phyloP scores from a whole-genome alignment of 2,113 vertebrate species.

The Cyphomyrus plagiostoma region DNA sequence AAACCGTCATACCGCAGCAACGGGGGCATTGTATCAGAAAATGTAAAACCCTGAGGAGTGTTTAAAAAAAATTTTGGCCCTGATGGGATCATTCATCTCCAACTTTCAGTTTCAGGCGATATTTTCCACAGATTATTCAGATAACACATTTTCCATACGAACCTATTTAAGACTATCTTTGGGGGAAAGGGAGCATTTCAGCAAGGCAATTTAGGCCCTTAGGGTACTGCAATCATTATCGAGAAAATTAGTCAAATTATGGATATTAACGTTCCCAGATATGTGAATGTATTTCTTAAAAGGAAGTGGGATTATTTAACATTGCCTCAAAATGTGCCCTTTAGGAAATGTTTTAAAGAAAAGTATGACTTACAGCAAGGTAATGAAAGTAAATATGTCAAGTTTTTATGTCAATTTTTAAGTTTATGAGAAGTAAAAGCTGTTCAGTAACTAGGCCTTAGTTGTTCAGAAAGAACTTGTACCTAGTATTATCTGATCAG shows the following conservation, averaged over 20 bases:
- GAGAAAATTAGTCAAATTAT: neutral
- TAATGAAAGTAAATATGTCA: neutral
- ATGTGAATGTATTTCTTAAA: neutral
- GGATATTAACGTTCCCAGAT: neutral
- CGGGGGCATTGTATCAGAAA: neutral
- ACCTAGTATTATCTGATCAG: conserved; percentile 24
- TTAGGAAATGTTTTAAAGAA: neutral
- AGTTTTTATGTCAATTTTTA: neutral
- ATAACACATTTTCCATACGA: neutral
- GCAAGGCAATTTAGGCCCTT: neutral
- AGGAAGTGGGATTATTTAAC: neutral
- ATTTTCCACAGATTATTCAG: neutral
- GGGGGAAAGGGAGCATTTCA: neutral
- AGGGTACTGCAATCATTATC: neutral
- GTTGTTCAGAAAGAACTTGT: conserved; percentile 1
- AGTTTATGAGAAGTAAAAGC: neutral
- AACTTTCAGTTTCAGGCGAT: neutral
- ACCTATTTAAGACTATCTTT: neutral
- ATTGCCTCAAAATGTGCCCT: neutral
- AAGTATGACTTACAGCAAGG: neutral
- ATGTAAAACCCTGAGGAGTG: neutral
- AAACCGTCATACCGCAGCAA: neutral
- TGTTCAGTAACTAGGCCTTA: neutral
- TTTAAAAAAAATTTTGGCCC: neutral
- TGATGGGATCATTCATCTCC: neutral